These are phyloP conservation scores for Telmatherina bonti DNA, from an alignment of 2,797 vertebrate species.

Conservation along the genomic window DNA sequence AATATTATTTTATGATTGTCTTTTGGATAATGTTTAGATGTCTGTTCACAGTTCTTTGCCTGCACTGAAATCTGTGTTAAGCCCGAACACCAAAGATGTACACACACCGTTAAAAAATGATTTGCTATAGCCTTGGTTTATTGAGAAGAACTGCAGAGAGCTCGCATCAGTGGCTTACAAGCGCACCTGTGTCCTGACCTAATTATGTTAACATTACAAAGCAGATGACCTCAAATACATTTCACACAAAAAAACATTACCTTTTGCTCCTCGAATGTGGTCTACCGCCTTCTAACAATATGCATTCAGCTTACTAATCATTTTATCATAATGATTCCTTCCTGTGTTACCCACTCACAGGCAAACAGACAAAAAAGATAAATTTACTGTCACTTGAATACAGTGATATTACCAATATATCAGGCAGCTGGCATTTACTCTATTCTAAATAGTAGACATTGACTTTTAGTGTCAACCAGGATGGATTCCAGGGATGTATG, in stretches of 20 bases:
- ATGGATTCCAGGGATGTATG: not conserved
- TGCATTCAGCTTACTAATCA: constrained; percentile 25
- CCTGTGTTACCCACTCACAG: not conserved
- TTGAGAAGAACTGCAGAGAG: not conserved
- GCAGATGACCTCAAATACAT: constrained; percentile 11
- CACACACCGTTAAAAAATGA: not conserved
- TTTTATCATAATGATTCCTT: constrained; percentile 6
- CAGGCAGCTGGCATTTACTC: not conserved
- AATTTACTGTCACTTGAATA: not conserved
- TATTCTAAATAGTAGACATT: constrained; percentile 4
- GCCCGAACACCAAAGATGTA: not conserved
- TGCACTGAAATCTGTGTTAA: not conserved
- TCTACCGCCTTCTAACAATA: constrained; percentile 21
- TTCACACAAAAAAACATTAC: constrained; percentile 33
- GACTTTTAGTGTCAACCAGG: constrained; percentile 12
- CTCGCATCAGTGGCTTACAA: constrained; percentile 34
- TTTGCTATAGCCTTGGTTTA: not conserved
- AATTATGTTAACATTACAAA: constrained; percentile 44
- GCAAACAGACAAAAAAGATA: not conserved
- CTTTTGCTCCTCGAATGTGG: constrained; percentile 21
- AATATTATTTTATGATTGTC: not conserved
- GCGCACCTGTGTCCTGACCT: constrained; percentile 41
- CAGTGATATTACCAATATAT: not conserved
- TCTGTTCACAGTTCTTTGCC: not conserved
- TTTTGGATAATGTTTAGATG: not conserved